Conservation (phyloP, 2,797 vertebrate species). For the Onychomys torridus region DNA sequence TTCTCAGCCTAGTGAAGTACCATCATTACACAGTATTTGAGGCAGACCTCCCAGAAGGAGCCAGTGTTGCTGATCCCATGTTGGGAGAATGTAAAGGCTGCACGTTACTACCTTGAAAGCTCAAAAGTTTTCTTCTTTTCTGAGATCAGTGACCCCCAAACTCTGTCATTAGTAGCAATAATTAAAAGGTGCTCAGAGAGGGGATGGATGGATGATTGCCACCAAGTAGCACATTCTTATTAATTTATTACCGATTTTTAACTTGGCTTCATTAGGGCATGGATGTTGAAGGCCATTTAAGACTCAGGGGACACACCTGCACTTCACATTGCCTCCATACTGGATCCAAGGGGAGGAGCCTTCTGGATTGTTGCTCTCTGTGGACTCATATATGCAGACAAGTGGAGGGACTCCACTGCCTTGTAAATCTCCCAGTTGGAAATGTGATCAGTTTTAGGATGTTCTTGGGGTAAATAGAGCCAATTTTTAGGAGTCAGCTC, state of each 20-base stretch:
- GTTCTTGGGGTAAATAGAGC: not conserved
- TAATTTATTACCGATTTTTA: conserved; percentile 88
- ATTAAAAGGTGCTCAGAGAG: conserved; percentile 87
- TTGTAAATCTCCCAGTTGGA: conserved; percentile 56
- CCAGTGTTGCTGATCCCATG: conserved; percentile 35
- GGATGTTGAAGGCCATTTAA: conserved; percentile 87
- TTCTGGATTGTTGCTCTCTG: conserved; percentile 46
- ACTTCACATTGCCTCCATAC: conserved; percentile 52
- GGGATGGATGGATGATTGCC: conserved; percentile 84
- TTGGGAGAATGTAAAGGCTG: not conserved
- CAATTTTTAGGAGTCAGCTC: not conserved
- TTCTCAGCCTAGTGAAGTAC: conserved; percentile 58
- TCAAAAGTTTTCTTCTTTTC: conserved; percentile 82
- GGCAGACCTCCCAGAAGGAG: conserved; percentile 4
- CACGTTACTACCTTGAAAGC: conserved; percentile 50
- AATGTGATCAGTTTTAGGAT: conserved; percentile 25
- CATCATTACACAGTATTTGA: conserved; percentile 16
- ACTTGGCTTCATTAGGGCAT: conserved; percentile 86
- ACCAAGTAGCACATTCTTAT: conserved; percentile 86
- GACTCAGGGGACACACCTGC: conserved; percentile 79
- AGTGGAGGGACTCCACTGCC: not conserved
- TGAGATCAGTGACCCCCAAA: conserved; percentile 84
- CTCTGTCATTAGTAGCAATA: conserved; percentile 87
- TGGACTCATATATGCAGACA: conserved; percentile 1
- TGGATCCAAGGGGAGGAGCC: conserved; percentile 58